phyloP scores from a whole-genome alignment of 1,140 invertebrate genomes.

The Hycleus cichorii region DNA sequence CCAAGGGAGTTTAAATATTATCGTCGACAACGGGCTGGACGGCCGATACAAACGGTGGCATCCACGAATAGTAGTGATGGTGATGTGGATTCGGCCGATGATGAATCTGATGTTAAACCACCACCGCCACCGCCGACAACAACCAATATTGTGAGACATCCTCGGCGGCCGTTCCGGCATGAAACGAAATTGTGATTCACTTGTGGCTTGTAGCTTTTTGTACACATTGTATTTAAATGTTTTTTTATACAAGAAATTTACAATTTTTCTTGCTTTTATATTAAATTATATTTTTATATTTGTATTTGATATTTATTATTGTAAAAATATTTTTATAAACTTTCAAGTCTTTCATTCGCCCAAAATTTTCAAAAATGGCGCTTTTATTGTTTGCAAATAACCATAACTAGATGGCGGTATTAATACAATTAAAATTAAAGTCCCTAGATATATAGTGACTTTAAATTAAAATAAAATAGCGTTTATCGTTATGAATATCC shows the following conservation, averaged over 20 bases:
- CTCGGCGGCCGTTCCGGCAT: slow-evolving; percentile 36
- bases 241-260: slow-evolving; percentile 9
- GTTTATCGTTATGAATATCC: too few species aligned
- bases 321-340: slow-evolving; percentile 9
- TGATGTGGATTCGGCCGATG: slow-evolving; percentile 60
- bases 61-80: slow-evolving; percentile 82
- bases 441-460: too few species aligned
- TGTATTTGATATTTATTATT: slow-evolving; percentile 11
- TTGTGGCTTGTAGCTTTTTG: background rate
- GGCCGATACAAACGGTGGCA: slow-evolving; percentile 54
- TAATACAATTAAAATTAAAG: too few species aligned
- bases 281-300: slow-evolving; percentile 16
- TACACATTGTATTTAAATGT: slow-evolving; percentile 7
- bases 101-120: slow-evolving; percentile 43
- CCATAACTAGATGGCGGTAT: too few species aligned
- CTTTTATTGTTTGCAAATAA: too few species aligned
- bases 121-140: background rate
- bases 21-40: slow-evolving; percentile 47
- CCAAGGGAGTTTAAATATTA: slow-evolving; percentile 80
- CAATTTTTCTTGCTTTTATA: slow-evolving; percentile 9
- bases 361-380: background rate
- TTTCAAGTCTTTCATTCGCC: background rate
- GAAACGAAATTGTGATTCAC: slow-evolving; percentile 38
- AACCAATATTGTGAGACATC: slow-evolving; percentile 32
- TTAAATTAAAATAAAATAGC: too few species aligned